phyloP scores from a whole-genome alignment of 2,888 invertebrate genomes.

The Cartodere bifasciata region DNA sequence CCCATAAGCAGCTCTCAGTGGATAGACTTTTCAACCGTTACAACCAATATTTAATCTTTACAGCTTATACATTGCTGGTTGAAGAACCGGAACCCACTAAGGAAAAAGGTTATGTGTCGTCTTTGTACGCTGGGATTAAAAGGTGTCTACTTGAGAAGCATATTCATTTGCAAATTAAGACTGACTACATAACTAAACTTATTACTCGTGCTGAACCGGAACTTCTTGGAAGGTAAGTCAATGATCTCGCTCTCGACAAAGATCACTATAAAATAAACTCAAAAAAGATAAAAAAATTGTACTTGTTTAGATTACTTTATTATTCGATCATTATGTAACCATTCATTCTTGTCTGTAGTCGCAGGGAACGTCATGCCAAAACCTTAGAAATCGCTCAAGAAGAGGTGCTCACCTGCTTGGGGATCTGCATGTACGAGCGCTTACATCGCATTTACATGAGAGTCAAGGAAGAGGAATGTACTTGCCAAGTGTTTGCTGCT shows the following conservation, averaged over 20 bases:
- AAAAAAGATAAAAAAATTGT: background rate
- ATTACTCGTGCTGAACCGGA: constrained; percentile 88
- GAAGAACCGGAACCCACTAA: constrained; percentile 72
- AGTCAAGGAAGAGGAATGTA: constrained; percentile 81
- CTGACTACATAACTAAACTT: constrained; percentile 77
- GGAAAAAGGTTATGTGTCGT: constrained; percentile 81
- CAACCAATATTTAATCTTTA: constrained; percentile 11
- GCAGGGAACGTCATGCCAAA: constrained; percentile 87
- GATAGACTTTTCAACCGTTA: background rate
- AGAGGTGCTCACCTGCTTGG: constrained; percentile 88
- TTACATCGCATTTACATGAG: constrained; percentile 77
- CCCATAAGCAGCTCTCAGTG: too few species aligned
- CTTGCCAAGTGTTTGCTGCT: constrained; percentile 86
- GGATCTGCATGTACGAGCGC: constrained; percentile 84
- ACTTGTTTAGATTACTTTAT: background rate
- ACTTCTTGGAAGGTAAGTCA: constrained; percentile 59
- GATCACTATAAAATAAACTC: background rate
- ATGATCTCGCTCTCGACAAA: background rate
- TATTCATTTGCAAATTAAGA: constrained; percentile 76
- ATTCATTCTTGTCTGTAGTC: constrained; percentile 34
- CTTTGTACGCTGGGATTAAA: constrained; percentile 75
- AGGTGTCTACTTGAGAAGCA: constrained; percentile 77
- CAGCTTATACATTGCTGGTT: constrained; percentile 77
- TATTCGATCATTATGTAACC: background rate
- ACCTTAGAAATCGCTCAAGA: constrained; percentile 95